These are phyloP conservation scores for Varroa destructor DNA, from an alignment of 1,140 invertebrate genomes.

Conservation along the genomic window DNA sequence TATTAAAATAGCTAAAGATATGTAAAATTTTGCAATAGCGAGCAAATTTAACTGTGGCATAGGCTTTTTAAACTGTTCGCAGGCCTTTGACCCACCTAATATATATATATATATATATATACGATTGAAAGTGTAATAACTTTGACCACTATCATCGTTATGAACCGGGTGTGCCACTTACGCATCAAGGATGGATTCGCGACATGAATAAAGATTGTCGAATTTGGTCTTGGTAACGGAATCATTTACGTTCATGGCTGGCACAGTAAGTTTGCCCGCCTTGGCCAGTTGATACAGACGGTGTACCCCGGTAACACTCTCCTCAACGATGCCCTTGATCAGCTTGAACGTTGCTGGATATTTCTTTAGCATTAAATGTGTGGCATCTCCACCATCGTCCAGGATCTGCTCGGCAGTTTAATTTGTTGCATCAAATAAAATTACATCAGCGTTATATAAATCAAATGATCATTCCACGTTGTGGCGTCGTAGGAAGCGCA, in stretches of 20 bases:
- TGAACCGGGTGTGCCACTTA: conserved; percentile 43
- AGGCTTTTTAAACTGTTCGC: too few relatives aligned
- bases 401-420: conserved; percentile 51
- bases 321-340: conserved; percentile 93
- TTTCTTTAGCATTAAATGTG: conserved; percentile 90
- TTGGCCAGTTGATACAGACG: conserved; percentile 89
- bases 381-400: conserved; percentile 93
- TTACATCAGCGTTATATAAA: conserved; percentile 14
- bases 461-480: neutral
- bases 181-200: conserved; percentile 76
- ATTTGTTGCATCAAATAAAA: neutral
- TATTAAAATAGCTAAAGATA: too few relatives aligned
- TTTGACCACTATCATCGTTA: conserved; percentile 8
- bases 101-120: too few relatives aligned
- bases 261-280: conserved; percentile 81
- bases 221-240: conserved; percentile 99
- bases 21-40: too few relatives aligned
- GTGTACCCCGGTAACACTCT: conserved; percentile 93
- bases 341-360: conserved; percentile 86
- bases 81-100: too few relatives aligned
- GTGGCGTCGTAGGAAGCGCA: neutral
- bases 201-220: conserved; percentile 85
- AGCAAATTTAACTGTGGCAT: too few relatives aligned
- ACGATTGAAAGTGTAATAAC: too few relatives aligned
- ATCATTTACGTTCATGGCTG: conserved; percentile 98